phyloP scores from a whole-genome alignment of 2,797 vertebrate species.

The Argya squamiceps region DNA sequence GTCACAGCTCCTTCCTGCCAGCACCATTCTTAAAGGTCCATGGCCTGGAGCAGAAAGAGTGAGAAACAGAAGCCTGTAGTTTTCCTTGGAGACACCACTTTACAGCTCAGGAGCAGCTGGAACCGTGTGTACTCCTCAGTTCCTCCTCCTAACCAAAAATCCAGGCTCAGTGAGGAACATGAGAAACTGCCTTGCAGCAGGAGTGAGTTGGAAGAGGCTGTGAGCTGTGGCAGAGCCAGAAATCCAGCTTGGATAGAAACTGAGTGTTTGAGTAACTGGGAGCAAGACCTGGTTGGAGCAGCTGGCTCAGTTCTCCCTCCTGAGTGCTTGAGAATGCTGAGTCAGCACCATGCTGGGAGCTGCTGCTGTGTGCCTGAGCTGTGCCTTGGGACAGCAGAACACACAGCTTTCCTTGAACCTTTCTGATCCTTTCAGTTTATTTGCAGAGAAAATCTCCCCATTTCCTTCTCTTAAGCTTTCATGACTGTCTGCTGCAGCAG shows the following conservation, averaged over 20 bases:
- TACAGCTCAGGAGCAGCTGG: background rate
- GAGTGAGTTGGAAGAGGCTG: background rate
- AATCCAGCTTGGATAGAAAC: background rate
- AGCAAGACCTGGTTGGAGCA: background rate
- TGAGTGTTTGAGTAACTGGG: background rate
- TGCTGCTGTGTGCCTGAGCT: background rate
- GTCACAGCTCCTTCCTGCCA: background rate
- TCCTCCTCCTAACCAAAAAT: background rate
- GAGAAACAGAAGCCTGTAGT: background rate
- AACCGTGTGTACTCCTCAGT: background rate
- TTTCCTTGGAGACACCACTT: background rate
- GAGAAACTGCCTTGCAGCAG: background rate
- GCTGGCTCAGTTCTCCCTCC: background rate
- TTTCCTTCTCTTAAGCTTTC: background rate
- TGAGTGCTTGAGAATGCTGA: background rate
- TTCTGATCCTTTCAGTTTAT: background rate
- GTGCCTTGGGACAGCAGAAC: background rate
- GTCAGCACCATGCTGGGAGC: background rate
- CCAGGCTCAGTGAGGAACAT: background rate
- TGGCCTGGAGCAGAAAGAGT: background rate
- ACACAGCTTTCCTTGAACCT: background rate
- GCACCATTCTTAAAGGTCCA: background rate
- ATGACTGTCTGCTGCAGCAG: background rate
- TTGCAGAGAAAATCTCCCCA: background rate
- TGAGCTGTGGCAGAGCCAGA: background rate